These are phyloP conservation scores for Ostrea denselamellosa DNA, from an alignment of 1,140 invertebrate genomes.

Conservation along the genomic window DNA sequence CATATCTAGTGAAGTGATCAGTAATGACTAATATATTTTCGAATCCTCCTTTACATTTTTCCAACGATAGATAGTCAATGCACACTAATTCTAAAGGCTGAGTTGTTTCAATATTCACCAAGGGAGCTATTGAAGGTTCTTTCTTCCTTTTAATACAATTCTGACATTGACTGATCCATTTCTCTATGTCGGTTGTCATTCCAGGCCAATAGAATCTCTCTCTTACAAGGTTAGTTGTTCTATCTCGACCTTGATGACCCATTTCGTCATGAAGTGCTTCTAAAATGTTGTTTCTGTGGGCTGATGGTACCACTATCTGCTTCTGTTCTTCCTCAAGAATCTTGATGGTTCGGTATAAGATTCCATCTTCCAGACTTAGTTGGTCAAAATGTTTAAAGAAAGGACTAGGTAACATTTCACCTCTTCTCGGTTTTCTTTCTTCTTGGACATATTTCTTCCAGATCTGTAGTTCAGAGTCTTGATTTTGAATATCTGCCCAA, in stretches of 20 bases:
- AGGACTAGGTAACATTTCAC: neutral
- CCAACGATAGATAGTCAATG: slow-evolving; percentile 53
- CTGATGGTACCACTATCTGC: slow-evolving; percentile 45
- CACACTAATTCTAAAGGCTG: slow-evolving; percentile 48
- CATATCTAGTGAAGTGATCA: slow-evolving; percentile 43
- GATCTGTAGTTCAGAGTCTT: neutral
- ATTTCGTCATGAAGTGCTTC: slow-evolving; percentile 47
- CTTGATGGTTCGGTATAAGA: neutral
- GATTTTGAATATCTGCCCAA: neutral
- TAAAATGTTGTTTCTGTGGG: neutral
- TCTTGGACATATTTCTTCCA: neutral
- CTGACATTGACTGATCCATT: slow-evolving; percentile 42
- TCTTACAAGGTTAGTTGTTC: slow-evolving; percentile 21
- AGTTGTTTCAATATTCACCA: slow-evolving; percentile 39
- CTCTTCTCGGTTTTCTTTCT: neutral
- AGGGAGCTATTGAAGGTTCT: slow-evolving; percentile 22
- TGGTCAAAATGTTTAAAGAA: neutral
- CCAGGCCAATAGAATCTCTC: slow-evolving; percentile 52
- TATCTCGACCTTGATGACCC: slow-evolving; percentile 48
- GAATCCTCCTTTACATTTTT: slow-evolving; percentile 39
- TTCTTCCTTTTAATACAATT: slow-evolving; percentile 38
- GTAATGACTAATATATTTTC: slow-evolving; percentile 47
- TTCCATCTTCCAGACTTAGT: neutral
- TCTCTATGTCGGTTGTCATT: slow-evolving; percentile 49
- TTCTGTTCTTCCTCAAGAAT: neutral